A percentile compares a stretch with the other conserved stretches of the same genome.
phyloP scores from a whole-genome alignment of 2,113 vertebrate genomes.

The Lophura nycthemera region DNA sequence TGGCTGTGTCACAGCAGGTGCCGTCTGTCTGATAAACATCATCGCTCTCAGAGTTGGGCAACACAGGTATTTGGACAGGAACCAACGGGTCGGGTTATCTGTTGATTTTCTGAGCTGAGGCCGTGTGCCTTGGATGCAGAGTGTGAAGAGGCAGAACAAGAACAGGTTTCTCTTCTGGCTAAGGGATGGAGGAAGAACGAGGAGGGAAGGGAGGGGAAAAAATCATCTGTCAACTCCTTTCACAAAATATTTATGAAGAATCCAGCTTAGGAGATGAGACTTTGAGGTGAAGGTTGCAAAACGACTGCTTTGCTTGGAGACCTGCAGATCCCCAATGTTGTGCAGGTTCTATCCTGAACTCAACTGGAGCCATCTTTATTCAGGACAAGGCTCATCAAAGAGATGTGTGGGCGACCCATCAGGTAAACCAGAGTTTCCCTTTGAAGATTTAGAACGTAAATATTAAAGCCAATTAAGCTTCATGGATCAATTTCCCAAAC shows the following conservation, averaged over 20 bases:
- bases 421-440: neutral
- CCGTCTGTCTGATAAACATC: neutral
- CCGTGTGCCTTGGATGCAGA: neutral
- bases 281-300: neutral
- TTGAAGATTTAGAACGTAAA: slow-evolving; percentile 2
- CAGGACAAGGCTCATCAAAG: slow-evolving; percentile 12
- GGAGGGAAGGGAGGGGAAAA: neutral
- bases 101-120: neutral
- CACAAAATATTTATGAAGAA: neutral
- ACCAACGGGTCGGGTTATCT: neutral
- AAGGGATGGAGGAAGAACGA: neutral
- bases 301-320: neutral
- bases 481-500: slow-evolving; percentile 42
- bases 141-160: neutral
- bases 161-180: neutral
- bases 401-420: neutral
- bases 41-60: neutral
- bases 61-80: neutral
- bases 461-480: slow-evolving; percentile 41
- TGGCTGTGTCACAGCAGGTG: slow-evolving; percentile 15
- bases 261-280: neutral
- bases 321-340: neutral
- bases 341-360: neutral
- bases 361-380: slow-evolving; percentile 9
- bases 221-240: neutral